phyloP scores from a whole-genome alignment of 2,113 vertebrate genomes.

The Malurus melanocephalus region DNA sequence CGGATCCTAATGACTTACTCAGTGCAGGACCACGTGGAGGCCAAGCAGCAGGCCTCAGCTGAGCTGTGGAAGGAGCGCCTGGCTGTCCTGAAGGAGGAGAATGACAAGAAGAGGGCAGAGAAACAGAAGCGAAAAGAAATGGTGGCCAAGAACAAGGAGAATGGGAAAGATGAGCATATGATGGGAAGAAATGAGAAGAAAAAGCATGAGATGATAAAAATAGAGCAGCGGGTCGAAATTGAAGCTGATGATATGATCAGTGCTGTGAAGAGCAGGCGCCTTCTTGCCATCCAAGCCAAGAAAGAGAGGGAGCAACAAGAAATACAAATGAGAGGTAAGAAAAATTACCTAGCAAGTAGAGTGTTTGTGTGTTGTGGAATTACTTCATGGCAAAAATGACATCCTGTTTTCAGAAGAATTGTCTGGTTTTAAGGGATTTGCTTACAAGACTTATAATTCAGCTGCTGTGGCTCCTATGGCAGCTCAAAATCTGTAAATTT shows the following conservation, averaged over 20 bases:
- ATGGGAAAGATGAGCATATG: conserved; percentile 64
- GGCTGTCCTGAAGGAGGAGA: conserved; percentile 90
- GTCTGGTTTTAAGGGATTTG: not conserved
- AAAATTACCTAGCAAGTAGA: not conserved
- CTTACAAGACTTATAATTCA: not conserved
- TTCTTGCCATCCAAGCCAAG: conserved; percentile 91
- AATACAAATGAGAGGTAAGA: conserved; percentile 87
- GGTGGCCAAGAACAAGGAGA: conserved; percentile 82
- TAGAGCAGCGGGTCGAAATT: conserved; percentile 55
- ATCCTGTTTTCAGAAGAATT: not conserved
- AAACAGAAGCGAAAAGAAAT: conserved; percentile 88
- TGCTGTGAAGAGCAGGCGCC: conserved; percentile 89
- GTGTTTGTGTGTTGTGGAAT: not conserved
- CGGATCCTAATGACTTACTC: conserved; percentile 97
- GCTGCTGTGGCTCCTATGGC: not conserved
- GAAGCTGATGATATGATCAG: conserved; percentile 92
- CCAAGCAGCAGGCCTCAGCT: conserved; percentile 85
- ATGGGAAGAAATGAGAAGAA: conserved; percentile 79
- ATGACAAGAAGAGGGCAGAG: conserved; percentile 90
- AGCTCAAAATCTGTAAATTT: not conserved
- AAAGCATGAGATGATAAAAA: conserved; percentile 67
- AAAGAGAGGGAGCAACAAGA: conserved; percentile 91
- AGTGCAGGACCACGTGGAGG: conserved; percentile 91
- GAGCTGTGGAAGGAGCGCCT: conserved; percentile 95
- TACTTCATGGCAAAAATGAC: not conserved